Evolutionary conservation across 2,797 vertebrate genomes (phyloP).

Genomic region (Prunella strophiata): DNA sequence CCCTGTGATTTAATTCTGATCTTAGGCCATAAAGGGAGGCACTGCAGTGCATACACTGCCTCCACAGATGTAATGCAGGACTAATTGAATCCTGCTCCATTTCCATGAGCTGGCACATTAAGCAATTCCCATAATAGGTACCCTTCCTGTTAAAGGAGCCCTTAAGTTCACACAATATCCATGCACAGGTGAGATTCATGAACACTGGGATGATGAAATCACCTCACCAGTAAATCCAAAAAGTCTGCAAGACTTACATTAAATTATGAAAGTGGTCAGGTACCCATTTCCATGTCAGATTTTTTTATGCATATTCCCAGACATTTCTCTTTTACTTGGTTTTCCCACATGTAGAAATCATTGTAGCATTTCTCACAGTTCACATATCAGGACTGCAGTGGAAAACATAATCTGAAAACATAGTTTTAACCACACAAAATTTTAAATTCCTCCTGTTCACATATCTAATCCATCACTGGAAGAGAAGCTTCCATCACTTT

Average conservation of each 20-base stretch:
- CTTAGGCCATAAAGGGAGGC: background rate
- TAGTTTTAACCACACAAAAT: background rate
- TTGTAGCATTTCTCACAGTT: background rate
- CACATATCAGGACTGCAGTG: background rate
- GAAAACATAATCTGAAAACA: background rate
- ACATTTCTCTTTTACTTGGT: background rate
- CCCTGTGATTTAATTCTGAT: background rate
- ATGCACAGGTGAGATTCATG: background rate
- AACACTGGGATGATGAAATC: background rate
- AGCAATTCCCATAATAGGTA: background rate
- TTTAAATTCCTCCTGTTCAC: background rate
- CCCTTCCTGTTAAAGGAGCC: background rate
- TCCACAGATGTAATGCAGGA: background rate
- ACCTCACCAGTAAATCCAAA: background rate
- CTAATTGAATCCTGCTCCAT: background rate
- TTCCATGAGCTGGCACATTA: background rate
- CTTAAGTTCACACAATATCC: background rate
- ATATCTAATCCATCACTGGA: background rate
- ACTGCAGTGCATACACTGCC: accelerated
- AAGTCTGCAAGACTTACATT: background rate
- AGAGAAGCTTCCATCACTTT: background rate
- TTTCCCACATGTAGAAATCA: background rate
- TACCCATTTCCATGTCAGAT: background rate
- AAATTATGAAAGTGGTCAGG: background rate
- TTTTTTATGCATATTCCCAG: background rate